Conservation (phyloP, 2,797 vertebrate species). For the Poliocrania exsul region DNA sequence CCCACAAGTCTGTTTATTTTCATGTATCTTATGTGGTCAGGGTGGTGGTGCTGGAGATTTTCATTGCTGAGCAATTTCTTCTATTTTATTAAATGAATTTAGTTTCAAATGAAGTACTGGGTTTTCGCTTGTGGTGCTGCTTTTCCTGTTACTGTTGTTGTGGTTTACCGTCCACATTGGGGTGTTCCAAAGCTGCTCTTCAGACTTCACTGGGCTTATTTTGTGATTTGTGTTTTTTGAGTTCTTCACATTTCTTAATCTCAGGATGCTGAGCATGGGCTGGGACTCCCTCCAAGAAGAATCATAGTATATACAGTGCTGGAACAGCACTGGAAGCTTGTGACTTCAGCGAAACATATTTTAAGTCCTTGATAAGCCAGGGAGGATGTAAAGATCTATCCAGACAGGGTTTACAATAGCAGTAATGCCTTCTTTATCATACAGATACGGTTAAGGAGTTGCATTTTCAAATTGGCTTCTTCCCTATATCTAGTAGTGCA, state of each 20-base stretch:
- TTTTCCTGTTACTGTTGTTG: conserved; percentile 76
- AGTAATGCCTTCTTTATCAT: background rate
- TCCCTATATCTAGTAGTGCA: background rate
- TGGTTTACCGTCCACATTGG: conserved; percentile 67
- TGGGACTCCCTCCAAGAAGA: background rate
- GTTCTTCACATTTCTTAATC: background rate
- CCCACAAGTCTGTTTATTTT: conserved; percentile 58
- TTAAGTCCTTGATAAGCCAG: background rate
- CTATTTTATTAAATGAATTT: conserved; percentile 49
- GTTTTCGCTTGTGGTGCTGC: conserved; percentile 70
- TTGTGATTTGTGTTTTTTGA: conserved; percentile 38
- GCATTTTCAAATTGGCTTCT: background rate
- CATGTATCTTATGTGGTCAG: conserved; percentile 44
- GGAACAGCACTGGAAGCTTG: background rate
- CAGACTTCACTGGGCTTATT: conserved; percentile 24
- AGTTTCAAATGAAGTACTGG: conserved; percentile 55
- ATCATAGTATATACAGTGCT: background rate
- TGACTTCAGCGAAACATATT: background rate
- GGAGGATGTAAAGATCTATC: background rate
- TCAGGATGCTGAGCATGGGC: background rate
- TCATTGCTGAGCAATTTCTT: conserved; percentile 68
- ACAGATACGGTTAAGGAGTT: background rate
- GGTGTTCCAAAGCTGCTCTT: conserved; percentile 59
- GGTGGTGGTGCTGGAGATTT: conserved; percentile 53
- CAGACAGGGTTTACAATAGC: background rate